Base-by-base conservation (phyloP, 2,797 vertebrate genomes). In the Chelon auratus region DNA sequence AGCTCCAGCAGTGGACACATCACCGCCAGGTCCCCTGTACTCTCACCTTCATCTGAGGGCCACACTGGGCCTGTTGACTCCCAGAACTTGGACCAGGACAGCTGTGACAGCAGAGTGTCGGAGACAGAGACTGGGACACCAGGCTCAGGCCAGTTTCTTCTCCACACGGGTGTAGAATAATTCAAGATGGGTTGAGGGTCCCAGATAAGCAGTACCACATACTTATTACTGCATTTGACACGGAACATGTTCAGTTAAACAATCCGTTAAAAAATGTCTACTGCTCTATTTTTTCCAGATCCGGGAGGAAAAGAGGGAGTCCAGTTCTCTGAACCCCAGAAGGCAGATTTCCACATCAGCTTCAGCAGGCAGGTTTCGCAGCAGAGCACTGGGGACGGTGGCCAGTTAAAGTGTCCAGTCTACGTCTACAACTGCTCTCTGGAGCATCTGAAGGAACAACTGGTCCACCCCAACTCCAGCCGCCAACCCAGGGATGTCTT, bases 351-450 rank as follows among this genome's bases (percentile, higher is more conserved):
- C 1, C 93, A 91, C 67, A 93, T 95, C 86, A 94, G 91, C 36
- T 91, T 96, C 77, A 93, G 94, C 52, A 89, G 87, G 14, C 97
- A 96, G 89, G 79, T 78, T 66, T 96, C 96, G 0, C 95, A 96
- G 62, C 93, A 95, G 37, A 97, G 96, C 56, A 18, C 87, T 2
- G 17, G 83, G 0, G 95, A 96, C 1, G 81, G 87, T 24, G 87
- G 85, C 59, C 95, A 96, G 0, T 89, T 95, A 0, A 95, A 94
- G 78, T 99, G 96, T 90, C 97, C 97, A 6, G 93, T 99, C 72
- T 99, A 98, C 9, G 91, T 99, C 77, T 99, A 99, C 90, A 99
- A 94, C 93, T 99, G 97, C 80, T 96, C 97, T 0, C 84, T 98
- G 83, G 97, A 99, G 55, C 87, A 94, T 1, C 78, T 99, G 15